Conservation (phyloP, 2,888 invertebrate species). For the Venustoraphidia nigricollis region DNA sequence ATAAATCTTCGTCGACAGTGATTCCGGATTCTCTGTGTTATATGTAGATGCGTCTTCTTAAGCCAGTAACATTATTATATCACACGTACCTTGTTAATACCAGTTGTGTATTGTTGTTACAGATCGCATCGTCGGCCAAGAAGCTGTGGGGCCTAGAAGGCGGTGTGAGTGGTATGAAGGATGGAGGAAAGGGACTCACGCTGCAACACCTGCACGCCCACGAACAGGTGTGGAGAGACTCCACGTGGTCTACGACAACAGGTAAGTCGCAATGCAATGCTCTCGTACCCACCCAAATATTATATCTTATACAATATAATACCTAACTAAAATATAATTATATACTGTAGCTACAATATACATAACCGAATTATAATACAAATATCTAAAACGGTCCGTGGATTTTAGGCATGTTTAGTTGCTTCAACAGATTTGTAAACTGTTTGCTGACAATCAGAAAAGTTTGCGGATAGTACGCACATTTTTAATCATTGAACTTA, state of each 20-base stretch:
- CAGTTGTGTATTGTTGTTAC: conserved; percentile 24
- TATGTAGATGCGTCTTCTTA: conserved; percentile 4
- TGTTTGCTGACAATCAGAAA: too few species aligned
- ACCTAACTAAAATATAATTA: too few species aligned
- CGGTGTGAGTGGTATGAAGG: conserved; percentile 57
- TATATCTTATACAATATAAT: too few species aligned
- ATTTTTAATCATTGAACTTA: too few species aligned
- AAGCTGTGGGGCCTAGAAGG: conserved; percentile 78
- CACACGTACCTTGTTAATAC: conserved; percentile 13
- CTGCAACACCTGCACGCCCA: conserved; percentile 56
- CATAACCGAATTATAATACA: too few species aligned
- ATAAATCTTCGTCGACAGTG: too few species aligned
- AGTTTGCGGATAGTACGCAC: too few species aligned
- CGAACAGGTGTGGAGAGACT: conserved; percentile 78
- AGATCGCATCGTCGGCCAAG: conserved; percentile 90
- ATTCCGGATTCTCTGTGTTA: not conserved
- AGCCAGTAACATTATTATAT: conserved; percentile 13
- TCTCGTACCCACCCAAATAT: too few species aligned
- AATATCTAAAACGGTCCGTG: too few species aligned
- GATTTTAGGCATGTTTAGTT: too few species aligned
- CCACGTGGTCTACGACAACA: conserved; percentile 78
- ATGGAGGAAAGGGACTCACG: conserved; percentile 49
- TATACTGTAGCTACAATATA: too few species aligned
- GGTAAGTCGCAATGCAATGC: conserved; percentile 32
- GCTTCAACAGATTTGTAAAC: too few species aligned